These are phyloP conservation scores for Yponomeuta plumbellus DNA, from an alignment of 2,888 invertebrate species.

Conservation along the genomic window DNA sequence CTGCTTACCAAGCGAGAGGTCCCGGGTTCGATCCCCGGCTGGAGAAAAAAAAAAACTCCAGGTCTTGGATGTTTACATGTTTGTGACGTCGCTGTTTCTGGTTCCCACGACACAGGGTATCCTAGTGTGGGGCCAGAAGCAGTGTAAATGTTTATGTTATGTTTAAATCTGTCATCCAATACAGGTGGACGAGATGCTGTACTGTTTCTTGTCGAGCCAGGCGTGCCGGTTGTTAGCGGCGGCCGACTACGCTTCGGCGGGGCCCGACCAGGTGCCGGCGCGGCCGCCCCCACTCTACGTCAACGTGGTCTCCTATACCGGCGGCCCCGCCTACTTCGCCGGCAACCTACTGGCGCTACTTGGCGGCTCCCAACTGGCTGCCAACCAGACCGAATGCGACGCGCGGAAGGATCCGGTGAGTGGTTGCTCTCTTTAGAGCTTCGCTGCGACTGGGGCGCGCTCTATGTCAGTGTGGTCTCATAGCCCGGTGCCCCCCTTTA, in stretches of 20 bases:
- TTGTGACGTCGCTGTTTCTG: no score
- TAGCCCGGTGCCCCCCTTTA: slow-evolving; percentile 67
- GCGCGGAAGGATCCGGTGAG: slow-evolving; percentile 12
- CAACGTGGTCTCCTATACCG: slow-evolving; percentile 72
- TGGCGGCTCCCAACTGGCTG: slow-evolving; percentile 61
- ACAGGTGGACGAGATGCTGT: slow-evolving; percentile 83
- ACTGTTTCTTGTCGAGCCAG: slow-evolving; percentile 84
- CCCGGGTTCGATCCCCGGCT: no score
- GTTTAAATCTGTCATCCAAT: neutral
- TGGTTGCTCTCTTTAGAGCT: neutral
- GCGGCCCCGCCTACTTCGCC: slow-evolving; percentile 74
- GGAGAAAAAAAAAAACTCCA: no score
- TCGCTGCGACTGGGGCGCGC: no score
- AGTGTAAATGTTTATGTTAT: no score
- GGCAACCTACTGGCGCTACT: slow-evolving; percentile 79
- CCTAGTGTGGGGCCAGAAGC: no score
- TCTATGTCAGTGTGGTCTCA: slow-evolving; percentile 80
- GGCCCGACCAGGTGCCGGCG: slow-evolving; percentile 33
- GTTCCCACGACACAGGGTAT: no score
- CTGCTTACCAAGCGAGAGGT: no score
- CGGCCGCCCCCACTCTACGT: slow-evolving; percentile 76
- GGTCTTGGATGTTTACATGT: no score
- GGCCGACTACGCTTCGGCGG: slow-evolving; percentile 58
- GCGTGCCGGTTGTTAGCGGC: slow-evolving; percentile 80
- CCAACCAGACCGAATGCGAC: slow-evolving; percentile 39